Percentiles rank a stretch among this genome's conserved stretches.
Conservation (phyloP, 2,888 invertebrate genomes). For the Creontiades dilutus region DNA sequence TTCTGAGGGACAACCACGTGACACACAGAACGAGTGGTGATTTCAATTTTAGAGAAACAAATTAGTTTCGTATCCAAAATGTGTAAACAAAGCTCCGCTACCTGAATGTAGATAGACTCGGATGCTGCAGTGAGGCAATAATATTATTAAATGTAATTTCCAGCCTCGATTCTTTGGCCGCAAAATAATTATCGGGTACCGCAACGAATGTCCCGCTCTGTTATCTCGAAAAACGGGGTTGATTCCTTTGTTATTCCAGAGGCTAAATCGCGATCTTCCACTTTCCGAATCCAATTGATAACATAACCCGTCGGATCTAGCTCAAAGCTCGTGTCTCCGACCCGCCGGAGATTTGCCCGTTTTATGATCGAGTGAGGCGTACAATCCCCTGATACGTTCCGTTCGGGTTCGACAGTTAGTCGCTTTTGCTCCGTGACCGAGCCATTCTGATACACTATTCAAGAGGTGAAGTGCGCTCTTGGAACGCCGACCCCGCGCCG, state of each 20-base stretch:
- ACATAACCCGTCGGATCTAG: no score
- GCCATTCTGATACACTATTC: conserved; percentile 51
- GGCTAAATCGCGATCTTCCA: background rate
- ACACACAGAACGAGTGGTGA: no score
- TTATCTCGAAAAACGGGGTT: background rate
- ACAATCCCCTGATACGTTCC: background rate
- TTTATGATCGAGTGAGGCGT: conserved; percentile 4
- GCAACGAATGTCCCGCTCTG: background rate
- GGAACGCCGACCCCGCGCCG: background rate
- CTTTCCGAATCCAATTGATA: background rate
- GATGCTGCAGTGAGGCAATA: no score
- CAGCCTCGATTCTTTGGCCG: no score
- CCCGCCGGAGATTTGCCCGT: background rate
- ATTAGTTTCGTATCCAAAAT: no score
- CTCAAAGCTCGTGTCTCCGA: background rate
- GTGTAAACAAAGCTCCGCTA: no score
- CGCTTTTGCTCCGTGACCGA: background rate
- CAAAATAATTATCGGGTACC: no score
- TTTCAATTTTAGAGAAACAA: no score
- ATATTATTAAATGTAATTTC: no score
- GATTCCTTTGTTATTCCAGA: background rate
- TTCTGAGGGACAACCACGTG: no score
- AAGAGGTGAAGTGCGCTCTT: conserved; percentile 34
- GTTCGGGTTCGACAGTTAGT: background rate
- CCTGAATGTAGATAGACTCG: no score